Evolutionary conservation across 2,113 vertebrate genomes (phyloP).

Genomic region (Cheilinus undulatus): DNA sequence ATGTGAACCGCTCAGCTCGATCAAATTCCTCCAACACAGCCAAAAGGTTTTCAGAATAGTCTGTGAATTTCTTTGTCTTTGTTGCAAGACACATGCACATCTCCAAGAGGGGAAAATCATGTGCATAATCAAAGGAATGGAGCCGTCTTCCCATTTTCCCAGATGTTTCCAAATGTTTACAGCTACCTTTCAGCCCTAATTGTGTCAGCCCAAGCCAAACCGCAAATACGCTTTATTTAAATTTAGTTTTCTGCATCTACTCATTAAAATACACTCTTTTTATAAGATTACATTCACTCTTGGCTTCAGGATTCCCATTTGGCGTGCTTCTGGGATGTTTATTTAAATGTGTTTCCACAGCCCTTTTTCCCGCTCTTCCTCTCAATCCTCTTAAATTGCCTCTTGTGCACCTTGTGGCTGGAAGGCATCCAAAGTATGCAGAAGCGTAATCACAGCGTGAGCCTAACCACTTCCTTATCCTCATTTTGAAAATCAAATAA

Average conservation of each 20-base stretch:
- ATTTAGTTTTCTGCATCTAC: conserved; percentile 23
- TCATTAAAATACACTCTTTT: conserved; percentile 45
- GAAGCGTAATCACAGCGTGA: conserved; percentile 64
- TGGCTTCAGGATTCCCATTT: conserved; percentile 37
- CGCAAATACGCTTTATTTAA: conserved; percentile 38
- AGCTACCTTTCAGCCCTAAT: conserved; percentile 25
- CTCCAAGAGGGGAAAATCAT: conserved; percentile 15
- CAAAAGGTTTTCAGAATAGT: background rate
- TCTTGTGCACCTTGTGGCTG: conserved; percentile 71
- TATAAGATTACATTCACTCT: conserved; percentile 41
- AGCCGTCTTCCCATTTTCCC: conserved; percentile 18
- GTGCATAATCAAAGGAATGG: conserved; percentile 38
- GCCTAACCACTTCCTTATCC: conserved; percentile 70
- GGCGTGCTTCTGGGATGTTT: conserved; percentile 48
- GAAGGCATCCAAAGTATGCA: conserved; percentile 75
- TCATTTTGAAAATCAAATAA: conserved; percentile 63
- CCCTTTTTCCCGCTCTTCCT: conserved; percentile 51
- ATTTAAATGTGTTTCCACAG: conserved; percentile 65
- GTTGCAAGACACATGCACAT: conserved; percentile 1
- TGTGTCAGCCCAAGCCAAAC: conserved; percentile 38
- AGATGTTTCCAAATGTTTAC: conserved; percentile 50
- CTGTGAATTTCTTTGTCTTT: conserved; percentile 2
- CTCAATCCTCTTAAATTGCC: conserved; percentile 60
- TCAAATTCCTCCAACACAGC: background rate
- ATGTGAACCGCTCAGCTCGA: background rate